Evolutionary conservation across 2,113 vertebrate species (phyloP).

Genomic region (Catharus minimus): DNA sequence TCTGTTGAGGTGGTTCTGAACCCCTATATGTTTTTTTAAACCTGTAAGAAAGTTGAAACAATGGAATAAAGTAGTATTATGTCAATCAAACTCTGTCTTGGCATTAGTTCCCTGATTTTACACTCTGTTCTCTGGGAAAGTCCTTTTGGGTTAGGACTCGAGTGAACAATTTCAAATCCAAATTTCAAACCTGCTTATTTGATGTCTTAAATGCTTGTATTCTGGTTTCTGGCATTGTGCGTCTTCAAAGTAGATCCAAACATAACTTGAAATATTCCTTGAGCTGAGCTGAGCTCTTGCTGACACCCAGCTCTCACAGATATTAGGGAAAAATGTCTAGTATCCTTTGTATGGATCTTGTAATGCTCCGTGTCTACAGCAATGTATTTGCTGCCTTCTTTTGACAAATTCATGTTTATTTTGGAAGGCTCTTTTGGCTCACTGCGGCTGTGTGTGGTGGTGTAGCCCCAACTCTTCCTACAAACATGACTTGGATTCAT

Average conservation of each 20-base stretch:
- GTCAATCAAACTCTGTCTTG: conserved; percentile 64
- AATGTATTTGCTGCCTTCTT: background rate
- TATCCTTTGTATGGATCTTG: accelerated
- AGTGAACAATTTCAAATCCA: background rate
- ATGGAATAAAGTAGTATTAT: conserved; percentile 75
- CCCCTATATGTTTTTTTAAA: conserved; percentile 69
- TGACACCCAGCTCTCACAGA: background rate
- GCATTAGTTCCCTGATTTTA: conserved; percentile 57
- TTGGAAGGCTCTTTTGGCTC: background rate
- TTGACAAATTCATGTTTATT: background rate
- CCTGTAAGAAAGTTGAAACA: conserved; percentile 71
- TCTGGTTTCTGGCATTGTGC: background rate
- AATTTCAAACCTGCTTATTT: background rate
- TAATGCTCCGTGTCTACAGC: background rate
- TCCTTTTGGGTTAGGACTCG: background rate
- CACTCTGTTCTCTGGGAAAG: background rate
- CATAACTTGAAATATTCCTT: background rate
- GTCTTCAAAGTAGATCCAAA: background rate
- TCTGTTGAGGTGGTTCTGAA: conserved; percentile 72
- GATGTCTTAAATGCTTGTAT: accelerated
- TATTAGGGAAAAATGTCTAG: background rate
- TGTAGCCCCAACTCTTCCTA: background rate
- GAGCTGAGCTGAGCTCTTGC: background rate
- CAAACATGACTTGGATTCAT: background rate
- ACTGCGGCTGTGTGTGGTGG: background rate